Evolutionary conservation across 2,888 invertebrate genomes (phyloP).

Genomic region (Phengaris alcon): DNA sequence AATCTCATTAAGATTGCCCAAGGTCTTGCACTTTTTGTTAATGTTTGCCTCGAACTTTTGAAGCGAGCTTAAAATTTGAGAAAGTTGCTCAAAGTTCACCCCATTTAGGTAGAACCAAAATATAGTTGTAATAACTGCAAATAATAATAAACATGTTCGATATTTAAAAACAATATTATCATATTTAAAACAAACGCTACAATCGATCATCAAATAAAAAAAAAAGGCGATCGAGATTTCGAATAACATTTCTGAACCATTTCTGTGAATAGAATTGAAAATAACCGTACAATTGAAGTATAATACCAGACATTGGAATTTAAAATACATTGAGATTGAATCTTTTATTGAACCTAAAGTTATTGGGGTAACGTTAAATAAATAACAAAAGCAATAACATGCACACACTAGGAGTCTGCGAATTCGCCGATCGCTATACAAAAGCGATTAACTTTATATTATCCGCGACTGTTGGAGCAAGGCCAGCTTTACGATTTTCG

Average conservation of each 20-base stretch:
- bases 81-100: neutral
- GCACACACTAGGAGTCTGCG: constrained; percentile 44
- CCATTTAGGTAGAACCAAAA: neutral
- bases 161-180: neutral
- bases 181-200: neutral
- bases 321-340: constrained; percentile 18
- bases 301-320: constrained; percentile 1
- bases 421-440: constrained; percentile 56
- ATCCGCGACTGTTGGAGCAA: constrained; percentile 56
- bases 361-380: constrained; percentile 25
- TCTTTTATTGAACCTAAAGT: constrained; percentile 23
- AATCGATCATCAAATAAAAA: neutral
- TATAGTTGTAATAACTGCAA: neutral
- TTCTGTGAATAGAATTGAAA: constrained; percentile 20
- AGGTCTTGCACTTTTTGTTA: neutral
- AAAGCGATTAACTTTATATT: constrained; percentile 57
- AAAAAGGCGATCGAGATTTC: neutral
- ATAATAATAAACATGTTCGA: neutral
- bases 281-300: constrained; percentile 9
- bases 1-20: constrained; percentile 4
- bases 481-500: constrained; percentile 50
- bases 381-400: constrained; percentile 43
- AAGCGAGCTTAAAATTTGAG: constrained; percentile 2
- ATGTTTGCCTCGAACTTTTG: neutral
- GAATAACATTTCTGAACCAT: neutral